A percentile compares a stretch with the other conserved stretches of the same genome.
Conservation (phyloP, 2,113 vertebrate species). For the Psittacara wagleri region DNA sequence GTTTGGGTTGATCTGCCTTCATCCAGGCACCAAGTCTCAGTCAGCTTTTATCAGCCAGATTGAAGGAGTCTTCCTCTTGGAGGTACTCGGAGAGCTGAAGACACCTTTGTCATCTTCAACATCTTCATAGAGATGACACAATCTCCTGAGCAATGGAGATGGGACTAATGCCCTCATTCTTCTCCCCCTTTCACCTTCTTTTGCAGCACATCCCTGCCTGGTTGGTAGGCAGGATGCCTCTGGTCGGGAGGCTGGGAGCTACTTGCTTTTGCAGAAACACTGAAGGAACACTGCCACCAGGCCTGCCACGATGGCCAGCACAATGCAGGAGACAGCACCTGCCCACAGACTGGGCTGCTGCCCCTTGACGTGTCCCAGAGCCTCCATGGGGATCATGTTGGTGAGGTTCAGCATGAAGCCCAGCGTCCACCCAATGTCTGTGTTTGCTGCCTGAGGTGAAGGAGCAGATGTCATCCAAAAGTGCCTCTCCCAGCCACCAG, state of each 20-base stretch:
- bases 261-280: constrained; percentile 44
- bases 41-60: not conserved
- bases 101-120: not conserved
- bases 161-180: not conserved
- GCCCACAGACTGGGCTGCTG: constrained; percentile 75
- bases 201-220: not conserved
- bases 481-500: not conserved
- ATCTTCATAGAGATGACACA: not conserved
- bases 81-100: not conserved
- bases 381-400: constrained; percentile 80
- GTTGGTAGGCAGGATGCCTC: not conserved
- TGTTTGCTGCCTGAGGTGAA: constrained; percentile 77
- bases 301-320: not conserved
- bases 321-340: constrained; percentile 72
- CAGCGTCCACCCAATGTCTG: constrained; percentile 89
- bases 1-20: not conserved
- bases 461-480: not conserved
- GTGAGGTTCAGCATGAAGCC: constrained; percentile 93
- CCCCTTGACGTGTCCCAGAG: constrained; percentile 56
- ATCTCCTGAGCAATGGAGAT: not conserved
- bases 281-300: not conserved
- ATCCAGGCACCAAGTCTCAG: not conserved
- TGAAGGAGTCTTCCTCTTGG: not conserved
- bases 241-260: not conserved
- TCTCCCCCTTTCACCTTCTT: not conserved